Base-by-base conservation (phyloP, 2,113 vertebrate genomes). In the Elachura formosa region DNA sequence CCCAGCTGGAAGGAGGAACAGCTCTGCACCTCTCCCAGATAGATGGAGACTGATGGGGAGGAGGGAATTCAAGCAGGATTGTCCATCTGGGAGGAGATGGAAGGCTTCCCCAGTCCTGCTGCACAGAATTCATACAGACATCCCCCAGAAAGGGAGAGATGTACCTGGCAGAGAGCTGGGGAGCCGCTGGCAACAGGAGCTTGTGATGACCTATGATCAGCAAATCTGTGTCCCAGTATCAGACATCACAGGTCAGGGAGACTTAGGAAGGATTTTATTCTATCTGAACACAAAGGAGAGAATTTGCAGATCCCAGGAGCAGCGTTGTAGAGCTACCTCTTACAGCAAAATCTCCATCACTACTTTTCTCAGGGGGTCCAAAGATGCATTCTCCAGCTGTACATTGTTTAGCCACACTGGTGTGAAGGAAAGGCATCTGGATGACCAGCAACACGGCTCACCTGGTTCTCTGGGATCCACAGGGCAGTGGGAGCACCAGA, bases 11-110 rank as follows among this genome's bases (percentile, higher is more conserved):
- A 41, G 54, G 40, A 43, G 25, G 55, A 90, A 5, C 31, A 0
- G 1, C 20, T 81, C 55, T 81, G 58, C 4, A 20, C 45, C 18
- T 36, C 31, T 87, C 36, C 36, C 56, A 43, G 26, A n/a, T n/a
- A n/a, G n/a, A n/a, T 0, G 0, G 13, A 3, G 14, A 72, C 13
- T 2, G 0, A 41, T 29, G 31, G 24, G 6, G 38, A 72, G 31
- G 34, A 61, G 24, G n/a, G 55, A 33, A 74, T 55, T 69, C 1
- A 9, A 45, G 18, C 14, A 46, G 40, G 6, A 1, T 6, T 84
- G 58, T 62, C 58, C 5, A 36, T n/a, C 22, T 63, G 33, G 29
- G 25, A 54, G 17, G 48, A 87, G 33, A 17, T 28, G 9, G 21
- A 86, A 56, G 26, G 26, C 18, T 33, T 86, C 11, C 24, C 14